Evolutionary conservation across 2,113 vertebrate genomes (phyloP).

Genomic region (Pontoporia blainvillei): DNA sequence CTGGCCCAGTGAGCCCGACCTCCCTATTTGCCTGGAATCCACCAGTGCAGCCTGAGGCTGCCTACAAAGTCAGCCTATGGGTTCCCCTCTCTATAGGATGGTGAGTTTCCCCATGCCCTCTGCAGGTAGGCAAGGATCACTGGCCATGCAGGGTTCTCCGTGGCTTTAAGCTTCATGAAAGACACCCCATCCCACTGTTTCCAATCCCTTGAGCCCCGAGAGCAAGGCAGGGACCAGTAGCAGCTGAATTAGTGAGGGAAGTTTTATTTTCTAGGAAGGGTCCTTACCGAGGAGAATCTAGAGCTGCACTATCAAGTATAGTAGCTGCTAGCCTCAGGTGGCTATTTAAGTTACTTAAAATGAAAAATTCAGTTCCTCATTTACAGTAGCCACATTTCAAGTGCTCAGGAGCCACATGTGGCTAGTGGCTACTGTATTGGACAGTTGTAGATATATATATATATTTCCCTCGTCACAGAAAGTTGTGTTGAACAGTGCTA

Average conservation of each 20-base stretch:
- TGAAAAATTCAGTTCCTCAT: not conserved
- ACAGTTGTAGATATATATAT: not conserved
- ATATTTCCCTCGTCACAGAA: not conserved
- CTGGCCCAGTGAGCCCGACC: not conserved
- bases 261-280: not conserved
- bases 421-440: not conserved
- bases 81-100: accelerated
- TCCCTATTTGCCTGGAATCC: not conserved
- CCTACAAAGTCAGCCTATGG: not conserved
- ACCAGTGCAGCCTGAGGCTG: not conserved
- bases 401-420: not conserved
- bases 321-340: not conserved
- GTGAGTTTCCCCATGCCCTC: not conserved
- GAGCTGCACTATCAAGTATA: not conserved
- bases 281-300: not conserved
- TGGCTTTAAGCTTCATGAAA: not conserved
- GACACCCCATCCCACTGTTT: not conserved
- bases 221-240: not conserved
- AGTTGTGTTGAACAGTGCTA: not conserved
- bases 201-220: not conserved
- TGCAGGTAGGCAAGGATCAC: not conserved
- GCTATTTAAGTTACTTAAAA: not conserved
- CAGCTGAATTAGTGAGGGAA: not conserved
- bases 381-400: not conserved
- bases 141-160: not conserved